Base-by-base conservation (phyloP, 2,113 vertebrate species). In the Mobula birostris region DNA sequence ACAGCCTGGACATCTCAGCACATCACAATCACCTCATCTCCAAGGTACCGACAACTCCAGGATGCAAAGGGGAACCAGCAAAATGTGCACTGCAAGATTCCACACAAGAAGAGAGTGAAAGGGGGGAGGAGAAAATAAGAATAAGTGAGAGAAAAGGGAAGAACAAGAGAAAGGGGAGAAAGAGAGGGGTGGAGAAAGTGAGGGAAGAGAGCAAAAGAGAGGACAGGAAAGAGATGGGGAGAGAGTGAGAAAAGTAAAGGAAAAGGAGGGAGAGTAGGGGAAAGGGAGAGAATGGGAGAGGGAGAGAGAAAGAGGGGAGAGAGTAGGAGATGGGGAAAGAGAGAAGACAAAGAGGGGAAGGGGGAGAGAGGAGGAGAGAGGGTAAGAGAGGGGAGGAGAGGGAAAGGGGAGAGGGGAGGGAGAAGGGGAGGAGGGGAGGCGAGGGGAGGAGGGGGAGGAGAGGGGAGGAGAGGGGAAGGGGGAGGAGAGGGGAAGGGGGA, bases 271-370 rank as follows among this genome's bases (percentile, higher is more conserved):
- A 5, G 70, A 40, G 61, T 48, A 61, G 61, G 0, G 9, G 58
- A 48, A 48, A 77, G 29, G 21, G 61, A 91, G 77, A 90, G 11
- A 40, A 19, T 29, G 94, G 93, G 17, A 80, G 80, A 94, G 48
- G 79, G 68, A 76, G 94, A 27, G 17, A 94, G 48, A 83, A 74
- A 76, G 94, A 27, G 17, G 90, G 94, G 93, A 94, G 94, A 85
- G 94, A 94, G 56, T 48, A 94, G 90, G n/a, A 94, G 94, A 94
- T 87, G 80, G 70, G 29, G 94, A 14, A n/a, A 94, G 27, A 94
- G 82, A 88, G 21, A 70, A 24, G 14, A 5, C 9, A 32, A 12
- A 0, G 11, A 48, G 15, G 4, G 32, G 19, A 8, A 29, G 0
- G 72, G 48, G 48, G 48, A 48, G 48, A 48, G 48, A 48, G 48